Evolutionary conservation across 2,797 vertebrate genomes (phyloP).

Genomic region (Hemibagrus guttatus): DNA sequence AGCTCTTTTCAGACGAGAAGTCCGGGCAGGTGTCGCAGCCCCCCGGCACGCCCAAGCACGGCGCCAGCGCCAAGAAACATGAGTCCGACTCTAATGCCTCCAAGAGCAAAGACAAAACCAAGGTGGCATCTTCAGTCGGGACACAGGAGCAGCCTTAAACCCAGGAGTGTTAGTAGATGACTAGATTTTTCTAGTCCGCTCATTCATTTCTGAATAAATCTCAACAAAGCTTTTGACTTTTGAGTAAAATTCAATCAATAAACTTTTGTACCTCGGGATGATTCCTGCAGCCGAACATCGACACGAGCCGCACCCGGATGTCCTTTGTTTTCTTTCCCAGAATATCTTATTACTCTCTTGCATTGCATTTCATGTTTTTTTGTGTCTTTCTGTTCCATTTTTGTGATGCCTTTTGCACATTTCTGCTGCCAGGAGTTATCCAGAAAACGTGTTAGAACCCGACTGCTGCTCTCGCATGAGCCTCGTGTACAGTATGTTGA

Average conservation of each 20-base stretch:
- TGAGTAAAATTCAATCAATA: slow-evolving; percentile 20
- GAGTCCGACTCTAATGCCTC: slow-evolving; percentile 90
- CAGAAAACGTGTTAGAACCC: slow-evolving; percentile 87
- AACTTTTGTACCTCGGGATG: slow-evolving; percentile 43
- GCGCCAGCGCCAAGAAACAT: slow-evolving; percentile 84
- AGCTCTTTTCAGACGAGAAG: slow-evolving; percentile 99
- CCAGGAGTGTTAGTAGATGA: slow-evolving; percentile 31
- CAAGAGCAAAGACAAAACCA: slow-evolving; percentile 92
- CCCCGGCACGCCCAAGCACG: slow-evolving; percentile 91
- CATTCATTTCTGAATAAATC: slow-evolving; percentile 24
- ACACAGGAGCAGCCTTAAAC: slow-evolving; percentile 90
- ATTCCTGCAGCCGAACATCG: slow-evolving; percentile 38
- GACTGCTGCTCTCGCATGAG: slow-evolving; percentile 59
- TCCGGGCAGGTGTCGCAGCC: slow-evolving; percentile 89
- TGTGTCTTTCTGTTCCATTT: slow-evolving; percentile 48
- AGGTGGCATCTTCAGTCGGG: slow-evolving; percentile 86
- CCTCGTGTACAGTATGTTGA: slow-evolving; percentile 61
- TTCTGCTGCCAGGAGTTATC: slow-evolving; percentile 97
- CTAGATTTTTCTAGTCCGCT: slow-evolving; percentile 37
- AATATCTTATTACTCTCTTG: slow-evolving; percentile 13
- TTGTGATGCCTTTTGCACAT: slow-evolving; percentile 81
- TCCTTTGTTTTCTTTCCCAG: background rate
- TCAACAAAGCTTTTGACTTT: slow-evolving; percentile 34
- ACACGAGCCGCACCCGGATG: slow-evolving; percentile 24
- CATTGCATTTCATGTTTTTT: slow-evolving; percentile 29